phyloP scores from a whole-genome alignment of 2,113 vertebrate species.

The western clawed frog (Xenopus tropicalis) region UCB_Xtro_10.0 CM004447.2:11080001-11080500 shows the following conservation, averaged over 20 bases:
- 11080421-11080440: slow-evolving; percentile 51
- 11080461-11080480: slow-evolving; percentile 36
- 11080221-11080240: slow-evolving; percentile 52
- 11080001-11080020: no score
- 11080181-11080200: slow-evolving; percentile 48
- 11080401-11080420: slow-evolving; percentile 47
- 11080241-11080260: slow-evolving; percentile 60
- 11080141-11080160: no score
- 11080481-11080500: background rate
- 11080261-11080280: slow-evolving; percentile 53
- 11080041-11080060: no score
- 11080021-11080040: no score
- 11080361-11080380: slow-evolving; percentile 63
- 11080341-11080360: slow-evolving; percentile 58
- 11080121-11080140: no score
- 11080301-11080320: slow-evolving; percentile 57
- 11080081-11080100: no score
- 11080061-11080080: no score
- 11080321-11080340: slow-evolving; percentile 55
- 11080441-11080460: slow-evolving; percentile 33
- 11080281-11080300: slow-evolving; percentile 52
- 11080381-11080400: slow-evolving; percentile 59
- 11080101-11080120: no score
- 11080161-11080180: slow-evolving; percentile 48
- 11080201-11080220: slow-evolving; percentile 50